These are phyloP conservation scores for Trichoplusia ni DNA, from an alignment of 1,140 invertebrate species.

Conservation along the genomic window DNA sequence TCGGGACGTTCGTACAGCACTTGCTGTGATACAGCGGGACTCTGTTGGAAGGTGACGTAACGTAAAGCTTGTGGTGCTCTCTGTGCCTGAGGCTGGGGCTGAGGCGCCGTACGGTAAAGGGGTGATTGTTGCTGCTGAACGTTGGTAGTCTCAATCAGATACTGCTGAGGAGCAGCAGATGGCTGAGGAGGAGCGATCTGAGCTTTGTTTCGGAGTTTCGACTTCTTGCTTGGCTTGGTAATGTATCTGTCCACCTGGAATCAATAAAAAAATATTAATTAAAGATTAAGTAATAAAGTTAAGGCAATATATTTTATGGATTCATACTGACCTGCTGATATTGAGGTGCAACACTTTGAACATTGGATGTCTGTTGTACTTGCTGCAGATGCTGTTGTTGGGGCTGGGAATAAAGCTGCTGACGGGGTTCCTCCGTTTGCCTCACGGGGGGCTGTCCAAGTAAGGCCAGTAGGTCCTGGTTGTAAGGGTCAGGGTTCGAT, in stretches of 20 bases:
- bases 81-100: constrained; percentile 58
- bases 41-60: constrained; percentile 61
- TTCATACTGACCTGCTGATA: constrained; percentile 58
- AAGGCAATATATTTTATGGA: too few relatives aligned
- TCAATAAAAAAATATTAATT: constrained; percentile 10
- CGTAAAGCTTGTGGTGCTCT: constrained; percentile 63
- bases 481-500: constrained; percentile 48
- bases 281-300: too few relatives aligned
- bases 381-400: constrained; percentile 39
- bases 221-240: constrained; percentile 69
- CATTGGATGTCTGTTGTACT: constrained; percentile 45
- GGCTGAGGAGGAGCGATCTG: constrained; percentile 51
- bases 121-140: constrained; percentile 58
- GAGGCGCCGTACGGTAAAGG: constrained; percentile 48
- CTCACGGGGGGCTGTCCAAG: constrained; percentile 48
- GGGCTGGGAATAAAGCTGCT: constrained; percentile 50
- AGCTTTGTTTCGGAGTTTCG: constrained; percentile 66
- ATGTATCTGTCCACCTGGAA: constrained; percentile 72
- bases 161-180: constrained; percentile 69
- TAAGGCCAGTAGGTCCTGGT: constrained; percentile 63
- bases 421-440: constrained; percentile 43
- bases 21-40: constrained; percentile 55
- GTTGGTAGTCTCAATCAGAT: constrained; percentile 75
- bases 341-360: constrained; percentile 55
- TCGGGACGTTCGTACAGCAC: constrained; percentile 65